These are phyloP conservation scores for Tetrao urogallus DNA, from an alignment of 2,113 vertebrate species.

Conservation along the genomic window DNA sequence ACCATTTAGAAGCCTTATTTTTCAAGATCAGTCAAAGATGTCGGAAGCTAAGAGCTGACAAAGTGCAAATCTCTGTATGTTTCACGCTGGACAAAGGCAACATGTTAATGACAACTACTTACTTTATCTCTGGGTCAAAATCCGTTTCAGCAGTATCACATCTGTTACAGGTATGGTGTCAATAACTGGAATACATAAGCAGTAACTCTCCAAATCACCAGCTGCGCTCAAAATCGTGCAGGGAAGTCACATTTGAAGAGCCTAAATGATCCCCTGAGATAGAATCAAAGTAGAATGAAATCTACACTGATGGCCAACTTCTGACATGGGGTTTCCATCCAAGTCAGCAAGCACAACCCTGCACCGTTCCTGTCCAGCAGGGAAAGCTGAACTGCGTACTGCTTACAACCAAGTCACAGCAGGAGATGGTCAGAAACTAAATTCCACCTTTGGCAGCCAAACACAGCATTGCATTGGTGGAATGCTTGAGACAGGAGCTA, in stretches of 20 bases:
- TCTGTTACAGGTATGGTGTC: conserved; percentile 41
- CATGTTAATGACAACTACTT: conserved; percentile 43
- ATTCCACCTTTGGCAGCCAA: background rate
- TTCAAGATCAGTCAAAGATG: background rate
- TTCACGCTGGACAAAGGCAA: conserved; percentile 14
- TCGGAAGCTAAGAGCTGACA: background rate
- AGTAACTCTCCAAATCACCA: background rate
- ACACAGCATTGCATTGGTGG: background rate
- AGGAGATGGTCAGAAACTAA: background rate
- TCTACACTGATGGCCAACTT: background rate
- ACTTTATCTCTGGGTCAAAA: conserved; percentile 63
- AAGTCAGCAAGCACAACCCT: background rate
- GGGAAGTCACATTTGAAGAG: background rate
- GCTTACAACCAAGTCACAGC: background rate
- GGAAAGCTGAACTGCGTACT: background rate
- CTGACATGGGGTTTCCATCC: background rate
- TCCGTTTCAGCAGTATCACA: conserved; percentile 54
- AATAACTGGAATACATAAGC: background rate
- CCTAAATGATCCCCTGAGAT: background rate
- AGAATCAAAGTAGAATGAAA: background rate
- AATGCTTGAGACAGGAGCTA: background rate
- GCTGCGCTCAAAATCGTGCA: background rate
- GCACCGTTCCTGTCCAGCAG: background rate
- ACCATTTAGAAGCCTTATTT: background rate
- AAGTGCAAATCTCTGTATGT: background rate